A percentile compares a stretch with the other conserved stretches of the same genome.
Evolutionary conservation across 2,113 vertebrate genomes (phyloP).

Genomic region (Xenus cinereus): DNA sequence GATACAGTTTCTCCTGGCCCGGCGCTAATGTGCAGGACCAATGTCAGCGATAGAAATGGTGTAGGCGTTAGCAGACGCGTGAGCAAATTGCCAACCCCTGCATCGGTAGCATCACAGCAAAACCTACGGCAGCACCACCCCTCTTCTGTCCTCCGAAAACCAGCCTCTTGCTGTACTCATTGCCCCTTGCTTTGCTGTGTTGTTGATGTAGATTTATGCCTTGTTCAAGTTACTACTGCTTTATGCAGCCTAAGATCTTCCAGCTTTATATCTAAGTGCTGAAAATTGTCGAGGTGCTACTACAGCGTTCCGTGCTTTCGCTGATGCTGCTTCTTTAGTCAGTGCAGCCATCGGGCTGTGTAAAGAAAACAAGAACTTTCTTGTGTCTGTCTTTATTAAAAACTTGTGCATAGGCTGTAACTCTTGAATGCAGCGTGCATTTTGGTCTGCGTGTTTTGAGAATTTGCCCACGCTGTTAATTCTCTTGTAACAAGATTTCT

Average conservation of each 20-base stretch:
- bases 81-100: background rate
- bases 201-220: background rate
- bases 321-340: background rate
- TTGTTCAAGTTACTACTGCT: background rate
- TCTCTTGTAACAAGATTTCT: background rate
- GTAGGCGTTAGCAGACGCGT: fast-evolving
- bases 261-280: background rate
- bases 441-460: background rate
- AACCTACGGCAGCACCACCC: background rate
- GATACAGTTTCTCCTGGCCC: background rate
- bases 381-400: background rate
- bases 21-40: fast-evolving
- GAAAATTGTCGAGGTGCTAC: background rate
- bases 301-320: background rate
- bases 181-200: background rate
- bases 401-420: background rate
- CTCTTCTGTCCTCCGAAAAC: background rate
- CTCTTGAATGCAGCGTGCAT: background rate
- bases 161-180: background rate
- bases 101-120: background rate
- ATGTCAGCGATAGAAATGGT: fast-evolving
- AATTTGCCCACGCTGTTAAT: background rate
- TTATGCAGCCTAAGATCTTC: background rate
- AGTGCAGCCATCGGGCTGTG: background rate
- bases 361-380: background rate